Base-by-base conservation (phyloP, 2,113 vertebrate species). In the Peucedramus taeniatus region DNA sequence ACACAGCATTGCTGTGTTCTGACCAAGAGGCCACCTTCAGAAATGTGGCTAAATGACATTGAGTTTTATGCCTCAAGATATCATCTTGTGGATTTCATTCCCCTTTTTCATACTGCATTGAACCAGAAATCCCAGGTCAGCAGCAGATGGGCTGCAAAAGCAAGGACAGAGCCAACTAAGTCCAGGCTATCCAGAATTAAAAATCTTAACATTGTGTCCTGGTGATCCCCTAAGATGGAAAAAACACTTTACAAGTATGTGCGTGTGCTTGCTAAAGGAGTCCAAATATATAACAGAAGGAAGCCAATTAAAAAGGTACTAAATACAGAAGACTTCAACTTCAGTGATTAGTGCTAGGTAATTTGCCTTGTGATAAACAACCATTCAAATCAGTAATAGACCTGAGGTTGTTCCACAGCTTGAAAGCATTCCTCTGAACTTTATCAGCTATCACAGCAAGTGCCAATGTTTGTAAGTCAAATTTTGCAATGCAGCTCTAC, bases 251-350 rank as follows among this genome's bases (percentile, higher is more conserved):
- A 69, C 15, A 92, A 80, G 40, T 70, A 68, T 30, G 37, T 75
- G 68, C 50, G 19, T 45, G 53, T 39, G 80, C 69, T 54, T 83
- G 71, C 80, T 83, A 95, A 92, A 92, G 83, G 89, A 95, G 88
- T 75, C 81, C 91, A 96, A 92, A 96, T 74, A 95, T 24, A 30
- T 54, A 97, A 97, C 95, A 93, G 85, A 96, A 81, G 91, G 68
- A 96, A 97, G 91, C 75, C 87, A 97, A 96, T 98, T 97, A 97
- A 97, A 89, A 86, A 97, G 51, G 81, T 72, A 78, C 70, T 96
- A 96, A 97, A 95, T 94, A 87, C 81, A 96, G 85, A 95, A 93
- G 83, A 77, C 79, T 96, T 65, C 92, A 94, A 90, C 91, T 93
- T 93, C 68, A 89, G 86, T 91, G 92, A 92, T 97, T 92, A 96